Evolutionary conservation across 2,888 invertebrate genomes (phyloP).

Genomic region (Acrobasis repandana): DNA sequence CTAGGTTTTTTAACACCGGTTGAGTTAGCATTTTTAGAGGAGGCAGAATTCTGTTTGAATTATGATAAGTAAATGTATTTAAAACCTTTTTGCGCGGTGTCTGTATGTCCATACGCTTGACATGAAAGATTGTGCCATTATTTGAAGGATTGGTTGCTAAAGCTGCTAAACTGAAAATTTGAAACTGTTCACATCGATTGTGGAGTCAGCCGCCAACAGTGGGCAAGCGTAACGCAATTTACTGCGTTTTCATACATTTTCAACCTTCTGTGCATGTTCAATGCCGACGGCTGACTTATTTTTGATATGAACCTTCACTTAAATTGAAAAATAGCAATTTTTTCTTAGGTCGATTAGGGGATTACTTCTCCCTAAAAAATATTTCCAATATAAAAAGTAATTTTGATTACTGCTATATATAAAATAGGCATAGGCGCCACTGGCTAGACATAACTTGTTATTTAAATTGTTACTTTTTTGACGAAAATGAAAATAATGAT

Average conservation of each 20-base stretch:
- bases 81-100: slow-evolving; percentile 12
- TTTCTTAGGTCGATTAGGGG: not conserved
- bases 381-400: not conserved
- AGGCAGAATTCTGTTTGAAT: slow-evolving; percentile 39
- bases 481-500: not conserved
- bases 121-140: slow-evolving; percentile 30
- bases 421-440: slow-evolving; percentile 3
- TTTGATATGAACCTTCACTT: too few species aligned
- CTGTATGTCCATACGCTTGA: slow-evolving; percentile 25
- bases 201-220: too few species aligned
- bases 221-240: too few species aligned
- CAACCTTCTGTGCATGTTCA: too few species aligned
- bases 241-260: too few species aligned
- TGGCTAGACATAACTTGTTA: slow-evolving; percentile 7
- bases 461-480: not conserved
- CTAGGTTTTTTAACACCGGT: slow-evolving; percentile 35
- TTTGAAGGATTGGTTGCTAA: slow-evolving; percentile 7
- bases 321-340: not conserved
- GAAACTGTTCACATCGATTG: not conserved
- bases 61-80: slow-evolving; percentile 30
- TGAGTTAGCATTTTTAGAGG: slow-evolving; percentile 36
- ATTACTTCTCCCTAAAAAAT: not conserved
- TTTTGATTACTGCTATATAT: not conserved
- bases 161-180: not conserved
- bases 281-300: too few species aligned